Conservation (phyloP, 1,140 invertebrate genomes). For the Littorina saxatilis region DNA sequence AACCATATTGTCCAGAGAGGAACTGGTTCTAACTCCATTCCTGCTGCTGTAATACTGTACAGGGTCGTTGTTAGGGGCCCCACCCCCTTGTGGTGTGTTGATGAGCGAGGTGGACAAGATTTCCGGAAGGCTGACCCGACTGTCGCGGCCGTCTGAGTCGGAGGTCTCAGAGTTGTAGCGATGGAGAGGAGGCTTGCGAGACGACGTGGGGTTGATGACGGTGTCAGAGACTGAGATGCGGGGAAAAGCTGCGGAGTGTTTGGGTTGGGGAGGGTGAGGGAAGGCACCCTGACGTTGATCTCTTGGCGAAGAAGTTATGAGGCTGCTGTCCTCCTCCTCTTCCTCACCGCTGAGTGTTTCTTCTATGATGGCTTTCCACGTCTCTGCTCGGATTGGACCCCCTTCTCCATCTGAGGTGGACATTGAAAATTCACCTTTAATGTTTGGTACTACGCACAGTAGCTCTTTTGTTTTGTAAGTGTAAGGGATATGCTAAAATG, state of each 20-base stretch:
- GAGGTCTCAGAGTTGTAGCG: background rate
- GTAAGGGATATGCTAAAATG: too few species aligned
- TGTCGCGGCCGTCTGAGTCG: slow-evolving; percentile 3
- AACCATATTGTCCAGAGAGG: slow-evolving; percentile 33
- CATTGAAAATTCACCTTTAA: too few species aligned
- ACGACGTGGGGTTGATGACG: background rate
- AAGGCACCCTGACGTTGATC: background rate
- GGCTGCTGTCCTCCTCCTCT: background rate
- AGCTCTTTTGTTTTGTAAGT: too few species aligned
- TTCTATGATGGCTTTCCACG: slow-evolving; percentile 55
- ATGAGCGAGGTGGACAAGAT: slow-evolving; percentile 40
- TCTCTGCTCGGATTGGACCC: slow-evolving; percentile 48
- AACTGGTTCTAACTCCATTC: background rate
- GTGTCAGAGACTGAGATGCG: background rate
- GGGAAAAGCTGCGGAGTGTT: background rate
- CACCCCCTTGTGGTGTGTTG: slow-evolving; percentile 39
- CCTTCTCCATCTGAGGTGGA: slow-evolving; percentile 6
- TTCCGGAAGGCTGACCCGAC: slow-evolving; percentile 37
- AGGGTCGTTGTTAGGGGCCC: slow-evolving; percentile 7
- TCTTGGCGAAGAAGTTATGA: background rate
- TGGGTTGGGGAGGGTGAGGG: background rate
- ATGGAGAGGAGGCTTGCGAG: background rate
- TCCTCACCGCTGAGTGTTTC: slow-evolving; percentile 35
- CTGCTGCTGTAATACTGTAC: background rate
- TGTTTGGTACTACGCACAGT: too few species aligned